These are phyloP conservation scores for Dryas iulia DNA, from an alignment of 1,140 invertebrate species.

Conservation along the genomic window DNA sequence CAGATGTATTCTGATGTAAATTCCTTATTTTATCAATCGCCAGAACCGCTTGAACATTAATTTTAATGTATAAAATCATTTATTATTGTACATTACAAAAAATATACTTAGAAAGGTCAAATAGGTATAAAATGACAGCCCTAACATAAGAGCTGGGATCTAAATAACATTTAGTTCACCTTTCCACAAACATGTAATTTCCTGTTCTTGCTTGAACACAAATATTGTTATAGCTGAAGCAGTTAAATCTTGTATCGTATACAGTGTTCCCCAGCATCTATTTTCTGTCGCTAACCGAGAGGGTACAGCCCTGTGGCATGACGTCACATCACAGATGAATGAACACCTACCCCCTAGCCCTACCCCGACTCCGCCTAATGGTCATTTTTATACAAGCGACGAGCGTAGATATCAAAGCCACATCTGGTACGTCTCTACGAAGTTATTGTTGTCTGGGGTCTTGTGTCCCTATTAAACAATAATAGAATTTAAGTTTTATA, in stretches of 20 bases:
- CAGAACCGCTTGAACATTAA: too few species aligned
- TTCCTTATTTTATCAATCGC: not conserved
- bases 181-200: not conserved
- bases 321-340: constrained; percentile 69
- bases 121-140: too few species aligned
- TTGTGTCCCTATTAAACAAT: not conserved
- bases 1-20: constrained; percentile 38
- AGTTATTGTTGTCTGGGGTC: constrained; percentile 25
- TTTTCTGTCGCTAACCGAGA: constrained; percentile 46
- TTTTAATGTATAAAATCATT: too few species aligned
- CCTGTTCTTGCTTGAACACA: not conserved
- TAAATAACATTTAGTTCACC: too few species aligned
- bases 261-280: constrained; percentile 42
- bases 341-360: constrained; percentile 49
- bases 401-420: constrained; percentile 53
- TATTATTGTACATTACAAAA: too few species aligned
- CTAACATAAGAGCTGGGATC: too few species aligned
- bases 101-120: too few species aligned
- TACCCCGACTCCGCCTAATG: constrained; percentile 38
- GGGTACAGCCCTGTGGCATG: constrained; percentile 61
- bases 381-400: constrained; percentile 53
- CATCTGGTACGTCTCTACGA: constrained; percentile 49
- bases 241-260: not conserved
- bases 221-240: not conserved
- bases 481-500: not conserved